A percentile compares a stretch with the other conserved stretches of the same genome.
These are phyloP conservation scores for Equus przewalskii DNA, from an alignment of 2,113 vertebrate genomes.

Conservation along the genomic window DNA sequence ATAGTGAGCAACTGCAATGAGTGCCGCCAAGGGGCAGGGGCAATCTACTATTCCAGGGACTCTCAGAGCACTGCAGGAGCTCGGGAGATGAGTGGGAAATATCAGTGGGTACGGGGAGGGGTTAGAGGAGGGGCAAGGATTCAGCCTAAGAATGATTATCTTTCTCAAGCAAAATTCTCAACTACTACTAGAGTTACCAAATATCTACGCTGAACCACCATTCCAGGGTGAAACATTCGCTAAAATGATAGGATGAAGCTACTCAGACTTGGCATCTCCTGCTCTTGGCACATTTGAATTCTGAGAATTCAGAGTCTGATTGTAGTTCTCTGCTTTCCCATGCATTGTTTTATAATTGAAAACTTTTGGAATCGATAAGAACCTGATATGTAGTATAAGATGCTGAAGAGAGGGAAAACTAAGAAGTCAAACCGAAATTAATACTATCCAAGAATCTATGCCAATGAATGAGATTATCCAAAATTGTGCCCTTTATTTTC, in stretches of 20 bases:
- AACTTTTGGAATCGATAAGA: neutral
- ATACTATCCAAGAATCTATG: neutral
- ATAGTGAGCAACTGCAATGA: neutral
- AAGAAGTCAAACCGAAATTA: slow-evolving; percentile 41
- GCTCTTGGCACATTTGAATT: neutral
- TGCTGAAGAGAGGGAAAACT: neutral
- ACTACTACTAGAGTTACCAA: neutral
- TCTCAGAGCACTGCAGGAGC: neutral
- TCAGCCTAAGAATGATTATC: neutral
- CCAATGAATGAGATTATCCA: neutral
- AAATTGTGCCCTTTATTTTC: neutral
- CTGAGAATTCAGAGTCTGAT: neutral
- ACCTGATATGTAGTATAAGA: neutral
- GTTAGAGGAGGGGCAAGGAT: fast-evolving
- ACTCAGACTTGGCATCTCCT: neutral
- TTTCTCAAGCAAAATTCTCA: slow-evolving; percentile 29
- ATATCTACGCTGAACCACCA: neutral
- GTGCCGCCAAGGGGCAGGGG: neutral
- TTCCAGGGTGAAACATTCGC: slow-evolving; percentile 6
- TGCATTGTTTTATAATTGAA: neutral
- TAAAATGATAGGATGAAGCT: neutral
- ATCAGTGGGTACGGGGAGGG: no score
- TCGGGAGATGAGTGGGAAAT: neutral
- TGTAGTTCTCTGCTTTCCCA: neutral
- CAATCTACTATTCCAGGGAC: neutral